These are phyloP conservation scores for Ischnus inquisitorius DNA, from an alignment of 2,888 invertebrate genomes.

Conservation along the genomic window DNA sequence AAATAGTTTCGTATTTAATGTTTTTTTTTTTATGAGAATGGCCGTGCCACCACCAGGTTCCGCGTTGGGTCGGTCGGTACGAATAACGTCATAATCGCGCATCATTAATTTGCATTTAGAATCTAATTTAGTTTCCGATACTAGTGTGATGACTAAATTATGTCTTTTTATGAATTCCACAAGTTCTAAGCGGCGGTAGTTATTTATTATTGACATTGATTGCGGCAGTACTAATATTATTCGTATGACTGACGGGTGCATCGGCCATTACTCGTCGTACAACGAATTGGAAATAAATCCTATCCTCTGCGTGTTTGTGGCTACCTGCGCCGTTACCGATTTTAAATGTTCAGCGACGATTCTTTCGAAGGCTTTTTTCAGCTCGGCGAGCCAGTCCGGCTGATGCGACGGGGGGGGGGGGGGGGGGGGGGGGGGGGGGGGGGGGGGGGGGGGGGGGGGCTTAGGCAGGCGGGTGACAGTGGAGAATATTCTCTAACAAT, in stretches of 20 bases:
- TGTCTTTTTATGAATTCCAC: too few relatives aligned
- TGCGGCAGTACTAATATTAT: too few relatives aligned
- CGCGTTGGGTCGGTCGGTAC: conserved; percentile 1
- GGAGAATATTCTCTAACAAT: background rate
- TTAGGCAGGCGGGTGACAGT: conserved; percentile 13
- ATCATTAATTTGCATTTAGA: background rate
- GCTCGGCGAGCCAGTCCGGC: background rate
- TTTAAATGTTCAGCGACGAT: background rate
- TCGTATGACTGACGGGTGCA: too few relatives aligned
- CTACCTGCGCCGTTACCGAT: background rate
- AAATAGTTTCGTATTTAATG: conserved; percentile 6
- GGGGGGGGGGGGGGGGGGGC: too few relatives aligned
- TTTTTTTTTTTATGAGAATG: conserved; percentile 17
- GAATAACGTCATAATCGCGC: background rate
- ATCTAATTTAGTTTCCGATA: background rate
- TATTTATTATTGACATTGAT: too few relatives aligned
- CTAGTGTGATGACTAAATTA: too few relatives aligned
- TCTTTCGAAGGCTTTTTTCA: background rate
- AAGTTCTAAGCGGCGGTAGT: too few relatives aligned
- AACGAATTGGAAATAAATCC: background rate
- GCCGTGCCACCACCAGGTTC: conserved; percentile 37
- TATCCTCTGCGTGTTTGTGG: background rate
- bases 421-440: too few relatives aligned
- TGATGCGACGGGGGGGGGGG: background rate
- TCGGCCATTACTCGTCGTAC: background rate